Evolutionary conservation across 1,140 invertebrate genomes (phyloP).

Genomic region (Tetramorium parvispinum): DNA sequence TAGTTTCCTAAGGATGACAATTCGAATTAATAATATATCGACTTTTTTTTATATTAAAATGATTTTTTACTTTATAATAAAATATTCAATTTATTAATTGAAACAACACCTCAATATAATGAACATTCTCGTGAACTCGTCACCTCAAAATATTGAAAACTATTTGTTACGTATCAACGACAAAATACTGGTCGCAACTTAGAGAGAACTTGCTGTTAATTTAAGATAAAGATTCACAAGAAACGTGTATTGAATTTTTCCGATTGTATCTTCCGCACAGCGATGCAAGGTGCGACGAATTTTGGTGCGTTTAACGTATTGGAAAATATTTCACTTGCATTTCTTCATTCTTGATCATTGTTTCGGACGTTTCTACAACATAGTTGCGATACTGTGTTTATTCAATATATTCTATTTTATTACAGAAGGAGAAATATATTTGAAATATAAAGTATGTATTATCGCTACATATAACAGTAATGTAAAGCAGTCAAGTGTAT

Average conservation of each 20-base stretch:
- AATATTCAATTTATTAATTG: constrained; percentile 22
- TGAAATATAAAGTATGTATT: constrained; percentile 38
- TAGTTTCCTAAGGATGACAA: not conserved
- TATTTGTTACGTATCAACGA: constrained; percentile 23
- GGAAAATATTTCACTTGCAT: constrained; percentile 2
- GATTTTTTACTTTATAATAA: constrained; percentile 5
- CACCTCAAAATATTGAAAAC: not conserved
- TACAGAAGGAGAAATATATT: constrained; percentile 33
- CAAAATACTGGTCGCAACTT: constrained; percentile 29
- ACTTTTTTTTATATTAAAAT: constrained; percentile 11
- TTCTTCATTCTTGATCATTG: constrained; percentile 37
- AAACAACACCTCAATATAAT: constrained; percentile 33
- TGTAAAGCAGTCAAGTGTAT: not conserved
- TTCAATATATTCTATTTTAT: constrained; percentile 30
- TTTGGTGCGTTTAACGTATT: not conserved
- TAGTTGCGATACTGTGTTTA: constrained; percentile 34
- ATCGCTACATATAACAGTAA: constrained; percentile 39
- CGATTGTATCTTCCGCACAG: not conserved
- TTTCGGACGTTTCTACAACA: constrained; percentile 25
- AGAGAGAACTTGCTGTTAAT: not conserved
- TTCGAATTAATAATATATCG: not conserved
- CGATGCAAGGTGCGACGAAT: not conserved
- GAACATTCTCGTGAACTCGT: not conserved
- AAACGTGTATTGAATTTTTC: not conserved
- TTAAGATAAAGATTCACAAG: not conserved